These are phyloP conservation scores for Standfussiana lucernea DNA, from an alignment of 2,888 invertebrate genomes.

Conservation along the genomic window DNA sequence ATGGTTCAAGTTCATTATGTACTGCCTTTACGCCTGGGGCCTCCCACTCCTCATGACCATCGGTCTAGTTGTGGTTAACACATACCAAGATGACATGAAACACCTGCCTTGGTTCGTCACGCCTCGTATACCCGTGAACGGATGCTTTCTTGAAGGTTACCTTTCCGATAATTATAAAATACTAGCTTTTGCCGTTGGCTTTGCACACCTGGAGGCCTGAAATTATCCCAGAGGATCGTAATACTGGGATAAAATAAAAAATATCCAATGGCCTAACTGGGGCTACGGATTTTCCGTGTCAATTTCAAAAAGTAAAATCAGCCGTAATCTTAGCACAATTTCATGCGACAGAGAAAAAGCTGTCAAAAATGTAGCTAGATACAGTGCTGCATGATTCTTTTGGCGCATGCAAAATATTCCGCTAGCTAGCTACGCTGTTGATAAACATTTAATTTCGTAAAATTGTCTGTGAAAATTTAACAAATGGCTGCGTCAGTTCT, in stretches of 20 bases:
- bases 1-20: neutral
- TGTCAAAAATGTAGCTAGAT: too few relatives aligned
- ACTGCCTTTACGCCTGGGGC: neutral
- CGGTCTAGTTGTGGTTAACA: slow-evolving; percentile 48
- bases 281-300: neutral
- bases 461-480: neutral
- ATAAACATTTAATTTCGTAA: neutral
- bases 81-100: slow-evolving; percentile 61
- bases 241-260: too few relatives aligned
- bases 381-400: too few relatives aligned
- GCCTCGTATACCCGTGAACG: slow-evolving; percentile 74
- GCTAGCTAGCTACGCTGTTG: too few relatives aligned
- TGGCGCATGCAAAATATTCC: neutral
- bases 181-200: neutral
- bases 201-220: neutral
- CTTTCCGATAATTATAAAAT: neutral
- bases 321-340: too few relatives aligned
- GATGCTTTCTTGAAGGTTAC: slow-evolving; percentile 83
- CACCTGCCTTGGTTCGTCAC: slow-evolving; percentile 80
- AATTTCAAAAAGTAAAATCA: too few relatives aligned
- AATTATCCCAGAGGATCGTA: neutral
- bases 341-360: neutral
- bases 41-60: slow-evolving; percentile 79
- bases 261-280: too few relatives aligned
- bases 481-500: neutral